Percentiles rank a stretch among this genome's conserved stretches.
Evolutionary conservation across 1,140 invertebrate species (phyloP).

Genomic region (Trachelipus rathkii): DNA sequence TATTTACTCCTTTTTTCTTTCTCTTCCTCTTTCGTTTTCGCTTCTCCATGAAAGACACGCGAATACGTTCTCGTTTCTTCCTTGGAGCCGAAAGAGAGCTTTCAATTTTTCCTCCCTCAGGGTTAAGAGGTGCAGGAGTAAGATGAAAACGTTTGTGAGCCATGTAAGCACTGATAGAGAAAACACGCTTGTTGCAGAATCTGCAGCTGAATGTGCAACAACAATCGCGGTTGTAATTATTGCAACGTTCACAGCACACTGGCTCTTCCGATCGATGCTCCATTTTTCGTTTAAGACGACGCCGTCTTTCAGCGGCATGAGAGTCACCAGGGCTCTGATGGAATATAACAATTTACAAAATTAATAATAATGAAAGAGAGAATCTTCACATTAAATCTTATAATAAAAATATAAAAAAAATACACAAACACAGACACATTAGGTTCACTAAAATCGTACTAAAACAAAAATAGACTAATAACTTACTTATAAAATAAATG

Average conservation of each 20-base stretch:
- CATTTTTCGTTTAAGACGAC: neutral
- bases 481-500: no score
- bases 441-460: no score
- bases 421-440: no score
- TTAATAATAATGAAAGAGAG: no score
- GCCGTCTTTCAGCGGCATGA: neutral
- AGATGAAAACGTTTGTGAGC: slow-evolving; percentile 17
- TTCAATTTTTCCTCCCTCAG: neutral
- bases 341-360: neutral
- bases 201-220: slow-evolving; percentile 29
- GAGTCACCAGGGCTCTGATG: neutral
- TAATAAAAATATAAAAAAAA: no score
- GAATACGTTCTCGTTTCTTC: slow-evolving; percentile 19
- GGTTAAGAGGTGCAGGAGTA: neutral
- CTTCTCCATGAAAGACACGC: slow-evolving; percentile 24
- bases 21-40: slow-evolving; percentile 17
- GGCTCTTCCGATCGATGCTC: neutral
- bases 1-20: neutral
- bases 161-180: slow-evolving; percentile 25
- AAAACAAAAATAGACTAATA: no score
- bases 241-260: neutral
- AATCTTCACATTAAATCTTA: no score
- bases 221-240: slow-evolving; percentile 30
- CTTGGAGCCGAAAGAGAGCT: slow-evolving; percentile 11
- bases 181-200: slow-evolving; percentile 26